Evolutionary conservation across 2,113 vertebrate genomes (phyloP), one percentile per base, ranked within the genome.

Genomic region (Hippoglossus stenolepis): DNA sequence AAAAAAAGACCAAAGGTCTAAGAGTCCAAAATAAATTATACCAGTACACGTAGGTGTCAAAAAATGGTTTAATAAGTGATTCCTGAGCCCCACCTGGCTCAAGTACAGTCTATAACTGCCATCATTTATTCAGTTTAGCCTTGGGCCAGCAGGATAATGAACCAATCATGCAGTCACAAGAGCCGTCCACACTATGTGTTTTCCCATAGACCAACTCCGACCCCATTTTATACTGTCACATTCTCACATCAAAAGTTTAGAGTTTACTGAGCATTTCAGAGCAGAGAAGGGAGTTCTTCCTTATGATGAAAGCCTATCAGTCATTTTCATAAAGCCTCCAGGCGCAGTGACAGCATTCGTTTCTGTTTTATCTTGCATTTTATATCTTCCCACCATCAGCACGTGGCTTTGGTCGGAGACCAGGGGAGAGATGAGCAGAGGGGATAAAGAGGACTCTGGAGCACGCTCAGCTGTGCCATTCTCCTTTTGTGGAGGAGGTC

Each of bases 331-430:
- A 72, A 82, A 74, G 75, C 76, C 77, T 57, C 64, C 65, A 72
- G 88, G 67, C 73, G 75, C 61, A 69, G 64, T 71, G 75, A 77
- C 77, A 73, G 81, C 66, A 58, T 78, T 73, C 24, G 47, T 80
- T 80, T 53, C 66, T 75, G 86, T 79, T 90, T 93, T 85, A 90
- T 90, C 87, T 92, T 82, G 79, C 82, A 65, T 92, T 91, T 85
- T 83, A 90, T 91, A 88, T 87, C 90, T 77, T 63, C 51, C 59
- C 54, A 40, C 66, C 75, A 73, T 85, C 62, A 35, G 63, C 66
- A 73, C 82, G 71, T 83, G 87, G 78, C 76, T 61, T 60, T 65
- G 58, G 58, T 62, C 62, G 57, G 73, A 74, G 82, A 45, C 53
- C 38, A 12, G 38, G 21, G 49, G 31, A 58, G 45, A 38, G 28